Conservation (phyloP, 2,888 invertebrate species). For the Tenthredo scrophulariae region DNA sequence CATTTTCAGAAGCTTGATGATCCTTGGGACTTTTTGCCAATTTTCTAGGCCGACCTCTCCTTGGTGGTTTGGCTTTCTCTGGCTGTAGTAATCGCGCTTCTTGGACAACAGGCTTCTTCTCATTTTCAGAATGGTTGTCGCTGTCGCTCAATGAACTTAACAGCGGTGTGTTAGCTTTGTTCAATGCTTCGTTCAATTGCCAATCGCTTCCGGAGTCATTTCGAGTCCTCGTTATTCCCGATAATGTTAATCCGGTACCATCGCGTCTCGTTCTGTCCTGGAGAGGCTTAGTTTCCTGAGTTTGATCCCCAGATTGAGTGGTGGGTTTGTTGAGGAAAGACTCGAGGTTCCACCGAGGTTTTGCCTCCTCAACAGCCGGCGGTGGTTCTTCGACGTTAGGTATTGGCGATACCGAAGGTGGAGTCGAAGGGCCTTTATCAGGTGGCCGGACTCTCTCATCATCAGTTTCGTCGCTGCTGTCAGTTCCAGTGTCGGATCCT, state of each 20-base stretch:
- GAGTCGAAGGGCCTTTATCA: slow-evolving; percentile 62
- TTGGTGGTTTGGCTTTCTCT: slow-evolving; percentile 76
- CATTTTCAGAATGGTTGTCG: slow-evolving; percentile 73
- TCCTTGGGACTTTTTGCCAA: slow-evolving; percentile 74
- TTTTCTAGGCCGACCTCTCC: slow-evolving; percentile 81
- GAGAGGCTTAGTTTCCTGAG: slow-evolving; percentile 66
- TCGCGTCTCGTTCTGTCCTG: slow-evolving; percentile 67
- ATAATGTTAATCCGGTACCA: slow-evolving; percentile 68
- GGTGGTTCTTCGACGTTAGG: slow-evolving; percentile 66
- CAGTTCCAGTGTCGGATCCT: slow-evolving; percentile 82
- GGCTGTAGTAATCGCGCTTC: slow-evolving; percentile 65
- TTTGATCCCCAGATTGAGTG: slow-evolving; percentile 68
- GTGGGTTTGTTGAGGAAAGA: slow-evolving; percentile 74
- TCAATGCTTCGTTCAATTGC: slow-evolving; percentile 73
- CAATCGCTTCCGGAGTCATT: slow-evolving; percentile 68
- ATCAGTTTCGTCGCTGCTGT: slow-evolving; percentile 81
- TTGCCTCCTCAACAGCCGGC: slow-evolving; percentile 78
- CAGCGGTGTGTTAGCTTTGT: slow-evolving; percentile 77
- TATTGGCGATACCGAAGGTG: slow-evolving; percentile 71
- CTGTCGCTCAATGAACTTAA: slow-evolving; percentile 77
- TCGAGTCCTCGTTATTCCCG: slow-evolving; percentile 58
- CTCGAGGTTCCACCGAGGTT: slow-evolving; percentile 76
- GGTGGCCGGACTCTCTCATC: slow-evolving; percentile 73
- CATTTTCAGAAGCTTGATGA: slow-evolving; percentile 66
- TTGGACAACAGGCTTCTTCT: slow-evolving; percentile 72